Evolutionary conservation across 1,140 invertebrate genomes (phyloP).

Genomic region (Leptoteleia sp.): DNA sequence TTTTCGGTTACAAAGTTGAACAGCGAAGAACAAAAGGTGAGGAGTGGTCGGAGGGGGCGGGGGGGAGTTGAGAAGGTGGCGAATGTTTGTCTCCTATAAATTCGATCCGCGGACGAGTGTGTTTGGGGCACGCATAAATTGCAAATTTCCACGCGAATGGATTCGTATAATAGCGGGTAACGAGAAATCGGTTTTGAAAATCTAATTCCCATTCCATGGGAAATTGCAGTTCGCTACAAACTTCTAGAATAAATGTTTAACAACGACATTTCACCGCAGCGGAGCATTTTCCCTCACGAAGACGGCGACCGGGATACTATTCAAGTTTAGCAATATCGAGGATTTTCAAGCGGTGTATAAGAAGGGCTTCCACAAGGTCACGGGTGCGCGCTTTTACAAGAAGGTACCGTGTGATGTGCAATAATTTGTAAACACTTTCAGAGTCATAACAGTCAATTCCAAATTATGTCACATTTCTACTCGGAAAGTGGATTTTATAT

Average conservation of each 20-base stretch:
- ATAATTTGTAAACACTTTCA: too few relatives aligned
- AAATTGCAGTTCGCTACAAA: constrained; percentile 62
- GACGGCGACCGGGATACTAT: constrained; percentile 92
- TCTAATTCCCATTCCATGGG: constrained; percentile 63
- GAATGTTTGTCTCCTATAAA: constrained; percentile 52
- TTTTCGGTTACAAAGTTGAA: background rate
- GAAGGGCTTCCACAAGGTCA: constrained; percentile 92
- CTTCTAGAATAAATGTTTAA: constrained; percentile 68
- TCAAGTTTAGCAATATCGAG: constrained; percentile 92
- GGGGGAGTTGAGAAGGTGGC: constrained; percentile 7
- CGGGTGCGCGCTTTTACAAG: constrained; percentile 88
- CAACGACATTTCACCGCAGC: constrained; percentile 76
- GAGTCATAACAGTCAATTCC: too few relatives aligned
- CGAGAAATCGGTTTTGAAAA: constrained; percentile 69
- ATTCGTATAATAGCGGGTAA: constrained; percentile 66
- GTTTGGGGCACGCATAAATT: constrained; percentile 65
- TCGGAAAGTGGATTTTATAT: too few relatives aligned
- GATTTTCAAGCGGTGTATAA: constrained; percentile 92
- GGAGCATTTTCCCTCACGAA: constrained; percentile 91
- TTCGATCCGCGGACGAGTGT: constrained; percentile 51
- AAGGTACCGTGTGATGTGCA: constrained; percentile 81
- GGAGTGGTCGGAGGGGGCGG: too few relatives aligned
- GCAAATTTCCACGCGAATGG: constrained; percentile 64
- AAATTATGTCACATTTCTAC: too few relatives aligned
- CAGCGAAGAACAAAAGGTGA: too few relatives aligned